phyloP scores from a whole-genome alignment of 2,888 invertebrate species.

The Conchocele bisecta region DNA sequence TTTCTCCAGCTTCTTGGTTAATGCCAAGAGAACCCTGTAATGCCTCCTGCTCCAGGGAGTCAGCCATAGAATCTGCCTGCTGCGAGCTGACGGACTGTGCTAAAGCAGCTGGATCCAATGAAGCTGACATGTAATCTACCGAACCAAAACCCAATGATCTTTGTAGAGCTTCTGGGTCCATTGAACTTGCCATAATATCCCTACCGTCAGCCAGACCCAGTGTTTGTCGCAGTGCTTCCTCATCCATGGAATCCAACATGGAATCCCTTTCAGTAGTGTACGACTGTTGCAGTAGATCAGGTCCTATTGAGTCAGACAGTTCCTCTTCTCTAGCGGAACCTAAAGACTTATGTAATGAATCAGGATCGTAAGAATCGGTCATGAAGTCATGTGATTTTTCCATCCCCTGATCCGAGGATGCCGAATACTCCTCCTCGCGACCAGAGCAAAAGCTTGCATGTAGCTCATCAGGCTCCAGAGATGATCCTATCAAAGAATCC shows the following conservation, averaged over 20 bases:
- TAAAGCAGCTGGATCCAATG: constrained; percentile 56
- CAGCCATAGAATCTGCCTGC: constrained; percentile 38
- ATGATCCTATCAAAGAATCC: constrained; percentile 56
- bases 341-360: constrained; percentile 48
- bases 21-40: constrained; percentile 26
- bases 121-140: constrained; percentile 27
- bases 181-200: constrained; percentile 36
- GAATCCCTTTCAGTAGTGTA: constrained; percentile 17
- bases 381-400: constrained; percentile 50
- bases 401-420: constrained; percentile 53
- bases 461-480: constrained; percentile 51
- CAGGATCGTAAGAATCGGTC: constrained; percentile 57
- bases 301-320: constrained; percentile 53
- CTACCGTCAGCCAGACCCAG: constrained; percentile 21
- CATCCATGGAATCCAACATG: constrained; percentile 46
- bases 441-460: constrained; percentile 53
- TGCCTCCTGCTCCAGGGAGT: constrained; percentile 51
- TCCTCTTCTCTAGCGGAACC: constrained; percentile 45
- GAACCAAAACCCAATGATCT: constrained; percentile 45
- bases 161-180: constrained; percentile 53
- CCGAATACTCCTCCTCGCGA: constrained; percentile 54
- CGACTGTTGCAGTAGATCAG: constrained; percentile 39
- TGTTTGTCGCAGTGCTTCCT: constrained; percentile 37
- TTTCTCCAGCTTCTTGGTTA: background rate
- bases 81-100: constrained; percentile 45